Evolutionary conservation across 2,113 vertebrate genomes (phyloP).

Genomic region (Ploceus nigricollis): DNA sequence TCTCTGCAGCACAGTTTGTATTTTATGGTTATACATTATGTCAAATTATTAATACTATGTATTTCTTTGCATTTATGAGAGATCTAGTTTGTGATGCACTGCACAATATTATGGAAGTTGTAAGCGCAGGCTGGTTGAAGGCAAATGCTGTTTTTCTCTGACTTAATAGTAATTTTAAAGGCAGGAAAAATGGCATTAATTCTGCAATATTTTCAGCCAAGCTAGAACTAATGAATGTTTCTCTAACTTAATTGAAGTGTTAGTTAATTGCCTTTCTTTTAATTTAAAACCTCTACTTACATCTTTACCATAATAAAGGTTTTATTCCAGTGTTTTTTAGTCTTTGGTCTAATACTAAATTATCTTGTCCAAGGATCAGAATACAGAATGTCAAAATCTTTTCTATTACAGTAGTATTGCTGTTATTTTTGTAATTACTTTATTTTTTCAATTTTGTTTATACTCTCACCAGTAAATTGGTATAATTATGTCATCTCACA

Average conservation of each 20-base stretch:
- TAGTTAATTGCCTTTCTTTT: not conserved
- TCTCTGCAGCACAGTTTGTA: not conserved
- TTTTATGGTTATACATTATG: not conserved
- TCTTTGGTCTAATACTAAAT: not conserved
- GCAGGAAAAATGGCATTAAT: not conserved
- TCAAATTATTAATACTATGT: not conserved
- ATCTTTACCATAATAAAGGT: not conserved
- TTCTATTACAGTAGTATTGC: not conserved
- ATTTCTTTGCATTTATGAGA: not conserved
- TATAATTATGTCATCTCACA: not conserved
- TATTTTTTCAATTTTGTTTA: not conserved
- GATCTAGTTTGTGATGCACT: not conserved
- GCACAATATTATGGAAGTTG: not conserved
- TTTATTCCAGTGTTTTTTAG: fast-evolving
- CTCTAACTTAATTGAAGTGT: not conserved
- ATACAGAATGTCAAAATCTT: not conserved
- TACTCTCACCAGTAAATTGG: not conserved
- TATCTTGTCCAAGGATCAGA: not conserved
- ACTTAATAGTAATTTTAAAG: not conserved
- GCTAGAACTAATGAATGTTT: not conserved
- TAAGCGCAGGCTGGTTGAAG: not conserved
- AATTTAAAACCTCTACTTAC: not conserved
- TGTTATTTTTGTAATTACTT: not conserved
- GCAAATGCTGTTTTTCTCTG: not conserved
- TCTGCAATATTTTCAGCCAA: conserved; percentile 1